These are phyloP conservation scores for Athripsodes cinereus DNA, from an alignment of 2,888 invertebrate species.

Conservation along the genomic window DNA sequence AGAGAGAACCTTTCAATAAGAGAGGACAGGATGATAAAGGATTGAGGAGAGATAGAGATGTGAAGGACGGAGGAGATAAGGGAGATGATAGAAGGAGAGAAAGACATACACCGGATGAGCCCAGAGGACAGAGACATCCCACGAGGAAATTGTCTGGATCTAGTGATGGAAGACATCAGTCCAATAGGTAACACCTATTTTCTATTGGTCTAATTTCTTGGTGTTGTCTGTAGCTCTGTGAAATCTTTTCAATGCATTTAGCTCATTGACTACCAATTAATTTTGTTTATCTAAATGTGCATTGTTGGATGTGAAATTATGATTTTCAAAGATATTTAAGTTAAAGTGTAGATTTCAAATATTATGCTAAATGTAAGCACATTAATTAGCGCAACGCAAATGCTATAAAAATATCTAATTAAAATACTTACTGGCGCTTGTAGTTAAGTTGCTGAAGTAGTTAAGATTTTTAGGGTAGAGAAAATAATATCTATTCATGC, in stretches of 20 bases:
- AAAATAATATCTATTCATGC: too few relatives aligned
- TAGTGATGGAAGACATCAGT: conserved; percentile 30
- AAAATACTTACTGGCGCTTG: too few relatives aligned
- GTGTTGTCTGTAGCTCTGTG: too few relatives aligned
- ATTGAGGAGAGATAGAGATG: conserved; percentile 24
- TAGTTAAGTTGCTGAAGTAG: too few relatives aligned
- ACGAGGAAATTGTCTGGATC: conserved; percentile 33
- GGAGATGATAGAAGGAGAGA: conserved; percentile 32
- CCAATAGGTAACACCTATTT: conserved; percentile 16
- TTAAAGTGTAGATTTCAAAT: too few relatives aligned
- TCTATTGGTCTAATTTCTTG: neutral
- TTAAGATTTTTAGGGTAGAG: too few relatives aligned
- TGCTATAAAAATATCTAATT: too few relatives aligned
- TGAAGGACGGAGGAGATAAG: conserved; percentile 27
- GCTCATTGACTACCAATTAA: too few relatives aligned
- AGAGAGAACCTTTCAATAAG: conserved; percentile 18
- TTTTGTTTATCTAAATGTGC: too few relatives aligned
- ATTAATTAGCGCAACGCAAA: neutral
- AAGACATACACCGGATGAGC: conserved; percentile 29
- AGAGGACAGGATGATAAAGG: conserved; percentile 21
- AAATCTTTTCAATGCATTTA: too few relatives aligned
- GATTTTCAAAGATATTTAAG: too few relatives aligned
- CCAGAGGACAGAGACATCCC: conserved; percentile 31
- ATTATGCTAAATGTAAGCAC: neutral
- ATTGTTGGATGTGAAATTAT: too few relatives aligned